These are phyloP conservation scores for Sphenodon punctatus DNA, from an alignment of 2,797 vertebrate genomes.

Conservation along the genomic window DNA sequence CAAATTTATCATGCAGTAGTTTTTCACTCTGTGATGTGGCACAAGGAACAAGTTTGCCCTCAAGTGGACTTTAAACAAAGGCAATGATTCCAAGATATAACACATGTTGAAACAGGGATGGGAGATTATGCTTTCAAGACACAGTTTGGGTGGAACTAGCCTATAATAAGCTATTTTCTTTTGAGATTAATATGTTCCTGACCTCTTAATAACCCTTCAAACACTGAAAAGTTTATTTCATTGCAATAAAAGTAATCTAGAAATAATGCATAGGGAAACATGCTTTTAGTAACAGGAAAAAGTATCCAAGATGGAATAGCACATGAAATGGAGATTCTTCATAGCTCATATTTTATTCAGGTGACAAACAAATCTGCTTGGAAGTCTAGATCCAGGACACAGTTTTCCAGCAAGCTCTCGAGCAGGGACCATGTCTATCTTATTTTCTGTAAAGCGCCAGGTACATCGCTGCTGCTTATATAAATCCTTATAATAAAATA, in stretches of 20 bases:
- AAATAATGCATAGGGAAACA: background rate
- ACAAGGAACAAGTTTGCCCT: slow-evolving; percentile 76
- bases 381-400: background rate
- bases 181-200: background rate
- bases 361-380: background rate
- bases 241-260: background rate
- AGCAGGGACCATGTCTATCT: too few relatives aligned
- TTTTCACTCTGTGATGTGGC: slow-evolving; percentile 18
- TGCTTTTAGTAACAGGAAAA: background rate
- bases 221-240: background rate
- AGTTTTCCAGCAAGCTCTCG: background rate
- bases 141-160: background rate
- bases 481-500: too few relatives aligned
- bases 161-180: background rate
- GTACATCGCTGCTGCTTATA: too few relatives aligned
- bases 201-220: background rate
- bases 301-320: background rate
- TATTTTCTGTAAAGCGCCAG: too few relatives aligned
- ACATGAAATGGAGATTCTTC: background rate
- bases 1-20: slow-evolving; percentile 34
- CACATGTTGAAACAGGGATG: background rate
- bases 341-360: background rate
- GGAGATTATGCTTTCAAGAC: background rate
- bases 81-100: too few relatives aligned
- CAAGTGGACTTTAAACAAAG: slow-evolving; percentile 79